phyloP scores from a whole-genome alignment of 2,888 invertebrate genomes.

The Drosophila kanekoi region DNA sequence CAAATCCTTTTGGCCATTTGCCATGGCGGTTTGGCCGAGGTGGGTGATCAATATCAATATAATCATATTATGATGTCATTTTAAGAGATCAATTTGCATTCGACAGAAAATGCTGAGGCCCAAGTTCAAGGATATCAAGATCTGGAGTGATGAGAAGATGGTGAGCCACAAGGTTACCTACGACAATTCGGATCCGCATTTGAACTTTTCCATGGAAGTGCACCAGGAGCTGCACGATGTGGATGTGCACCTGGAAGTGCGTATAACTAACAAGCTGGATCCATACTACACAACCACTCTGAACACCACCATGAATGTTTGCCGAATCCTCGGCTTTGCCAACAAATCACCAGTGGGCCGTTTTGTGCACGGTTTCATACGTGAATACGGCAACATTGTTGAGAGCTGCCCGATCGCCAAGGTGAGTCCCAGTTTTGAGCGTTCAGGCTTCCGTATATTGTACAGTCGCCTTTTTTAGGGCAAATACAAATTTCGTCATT shows the following conservation, averaged over 20 bases:
- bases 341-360: conserved; percentile 78
- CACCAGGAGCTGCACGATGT: conserved; percentile 73
- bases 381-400: conserved; percentile 75
- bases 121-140: conserved; percentile 77
- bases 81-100: not conserved
- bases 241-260: conserved; percentile 73
- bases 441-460: not conserved
- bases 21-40: conserved; percentile 62
- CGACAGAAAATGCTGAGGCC: conserved; percentile 82
- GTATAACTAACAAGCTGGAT: conserved; percentile 74
- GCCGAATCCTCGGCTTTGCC: conserved; percentile 73
- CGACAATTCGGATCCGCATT: conserved; percentile 79
- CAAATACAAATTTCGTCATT: conserved; percentile 46
- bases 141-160: conserved; percentile 82
- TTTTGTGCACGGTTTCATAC: conserved; percentile 70
- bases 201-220: conserved; percentile 81
- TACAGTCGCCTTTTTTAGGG: conserved; percentile 50
- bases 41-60: conserved; percentile 28
- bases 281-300: conserved; percentile 64
- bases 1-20: conserved; percentile 57
- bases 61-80: not conserved
- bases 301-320: conserved; percentile 80
- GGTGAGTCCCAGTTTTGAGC: conserved; percentile 54
- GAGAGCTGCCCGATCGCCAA: conserved; percentile 80
- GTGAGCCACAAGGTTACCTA: conserved; percentile 74